Evolutionary conservation across 2,113 vertebrate genomes (phyloP), one percentile per base, ranked within the genome.

Genomic region (Scatophagus argus): DNA sequence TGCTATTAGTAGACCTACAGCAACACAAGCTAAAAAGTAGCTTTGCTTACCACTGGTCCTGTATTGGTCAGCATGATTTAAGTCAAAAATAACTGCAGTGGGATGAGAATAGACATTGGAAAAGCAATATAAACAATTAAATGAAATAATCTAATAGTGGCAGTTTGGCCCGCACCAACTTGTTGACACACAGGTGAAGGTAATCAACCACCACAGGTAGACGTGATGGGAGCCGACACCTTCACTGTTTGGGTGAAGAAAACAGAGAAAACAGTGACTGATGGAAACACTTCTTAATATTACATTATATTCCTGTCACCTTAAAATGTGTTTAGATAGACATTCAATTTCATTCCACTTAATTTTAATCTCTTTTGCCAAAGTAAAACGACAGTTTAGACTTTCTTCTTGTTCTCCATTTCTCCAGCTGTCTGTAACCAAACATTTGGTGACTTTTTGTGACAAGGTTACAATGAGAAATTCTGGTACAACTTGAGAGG

Each of bases 31-130:
- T 44, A 0, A 49, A 49, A 55, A 16, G 6, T 2, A 44, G 12
- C 13, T 49, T 7, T 31, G n/a, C 89, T 90, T 66, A 92, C 91
- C 91, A 91, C 86, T 0, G 87, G 84, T 13, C 88, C 85, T 27
- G 87, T 79, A 79, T 87, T 89, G 44, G 56, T 79, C 64, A 93
- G 47, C 91, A 93, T 93, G 66, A 17, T 59, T 69, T 36, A 63
- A 17, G 9, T 36, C 8, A 21, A 11, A 43, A 46, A 17, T 10
- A 21, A n/a, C 41, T 38, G 19, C 0, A 1, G 12, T 44, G n/a
- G 6, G 3, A n/a, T 23, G 6, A 65, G 8, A 25, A 6, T 23
- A 23, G n/a, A 9, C 9, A 49, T 16, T 31, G 2, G 17, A 47
- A 36, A 67, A 27, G 60, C 16, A 19, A 32, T 0, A 51, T 10